These are phyloP conservation scores for Okamejei kenojei DNA, from an alignment of 2,797 vertebrate species.

Conservation along the genomic window DNA sequence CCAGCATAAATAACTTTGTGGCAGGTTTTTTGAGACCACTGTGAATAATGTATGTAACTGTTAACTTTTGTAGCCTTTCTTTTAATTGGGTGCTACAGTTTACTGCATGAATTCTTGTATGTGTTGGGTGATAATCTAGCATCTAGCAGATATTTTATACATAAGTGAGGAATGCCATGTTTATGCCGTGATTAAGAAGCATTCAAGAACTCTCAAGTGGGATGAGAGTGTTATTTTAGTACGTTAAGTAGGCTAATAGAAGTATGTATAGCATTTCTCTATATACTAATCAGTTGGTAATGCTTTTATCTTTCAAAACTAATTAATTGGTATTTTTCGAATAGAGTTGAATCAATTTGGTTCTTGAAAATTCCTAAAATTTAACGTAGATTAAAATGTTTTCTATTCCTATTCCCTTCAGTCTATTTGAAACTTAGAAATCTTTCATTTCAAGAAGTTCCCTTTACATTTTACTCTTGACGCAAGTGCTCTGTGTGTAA, in stretches of 20 bases:
- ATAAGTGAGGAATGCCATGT: not conserved
- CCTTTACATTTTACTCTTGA: not conserved
- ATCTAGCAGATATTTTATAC: not conserved
- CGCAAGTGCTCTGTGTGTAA: not conserved
- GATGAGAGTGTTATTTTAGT: not conserved
- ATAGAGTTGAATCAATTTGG: not conserved
- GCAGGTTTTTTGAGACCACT: conserved; percentile 22
- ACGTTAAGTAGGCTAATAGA: not conserved
- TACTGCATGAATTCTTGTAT: not conserved
- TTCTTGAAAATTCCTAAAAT: not conserved
- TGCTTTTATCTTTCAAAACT: not conserved
- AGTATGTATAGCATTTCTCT: not conserved
- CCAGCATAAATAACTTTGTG: conserved; percentile 36
- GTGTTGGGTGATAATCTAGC: not conserved
- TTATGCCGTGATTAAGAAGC: not conserved
- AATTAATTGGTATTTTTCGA: not conserved
- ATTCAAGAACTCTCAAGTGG: not conserved
- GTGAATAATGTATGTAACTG: conserved; percentile 11
- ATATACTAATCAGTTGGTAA: not conserved
- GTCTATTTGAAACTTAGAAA: not conserved
- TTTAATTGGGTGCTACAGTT: not conserved
- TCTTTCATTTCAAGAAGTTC: not conserved
- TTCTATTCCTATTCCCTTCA: not conserved
- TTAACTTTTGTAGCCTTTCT: conserved; percentile 24
- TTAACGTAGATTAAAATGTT: not conserved